phyloP scores from a whole-genome alignment of 1,140 invertebrate species.

The Micrasema minimum region DNA sequence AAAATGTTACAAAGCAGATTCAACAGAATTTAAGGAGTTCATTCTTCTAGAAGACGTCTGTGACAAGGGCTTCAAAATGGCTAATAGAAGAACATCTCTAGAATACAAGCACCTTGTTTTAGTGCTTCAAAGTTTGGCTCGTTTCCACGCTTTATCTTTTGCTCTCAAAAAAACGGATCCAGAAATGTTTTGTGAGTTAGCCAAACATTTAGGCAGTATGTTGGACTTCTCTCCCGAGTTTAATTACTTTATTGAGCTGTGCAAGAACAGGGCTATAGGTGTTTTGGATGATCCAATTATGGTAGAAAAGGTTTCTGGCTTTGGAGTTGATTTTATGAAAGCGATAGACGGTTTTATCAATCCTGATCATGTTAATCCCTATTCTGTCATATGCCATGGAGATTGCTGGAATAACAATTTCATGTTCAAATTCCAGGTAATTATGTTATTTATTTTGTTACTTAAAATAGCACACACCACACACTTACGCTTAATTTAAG shows the following conservation, averaged over 20 bases:
- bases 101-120: conserved; percentile 62
- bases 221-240: conserved; percentile 26
- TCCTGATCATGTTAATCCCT: conserved; percentile 56
- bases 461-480: too few species aligned
- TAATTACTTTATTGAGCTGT: conserved; percentile 6
- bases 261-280: conserved; percentile 28
- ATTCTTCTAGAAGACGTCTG: conserved; percentile 68
- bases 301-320: conserved; percentile 21
- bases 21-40: conserved; percentile 57
- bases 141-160: conserved; percentile 66
- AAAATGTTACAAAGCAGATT: conserved; percentile 53
- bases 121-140: conserved; percentile 65
- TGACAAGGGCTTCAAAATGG: conserved; percentile 66
- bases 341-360: background rate
- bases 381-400: conserved; percentile 65
- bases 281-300: conserved; percentile 25
- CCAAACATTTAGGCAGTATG: background rate
- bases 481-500: too few species aligned
- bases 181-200: conserved; percentile 25
- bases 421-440: conserved; percentile 62
- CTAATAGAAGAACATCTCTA: conserved; percentile 65
- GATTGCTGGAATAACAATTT: conserved; percentile 70
- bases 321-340: conserved; percentile 1
- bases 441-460: background rate
- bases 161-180: conserved; percentile 32